Evolutionary conservation across 2,113 vertebrate species (phyloP).

Genomic region (Zosterops borbonicus): DNA sequence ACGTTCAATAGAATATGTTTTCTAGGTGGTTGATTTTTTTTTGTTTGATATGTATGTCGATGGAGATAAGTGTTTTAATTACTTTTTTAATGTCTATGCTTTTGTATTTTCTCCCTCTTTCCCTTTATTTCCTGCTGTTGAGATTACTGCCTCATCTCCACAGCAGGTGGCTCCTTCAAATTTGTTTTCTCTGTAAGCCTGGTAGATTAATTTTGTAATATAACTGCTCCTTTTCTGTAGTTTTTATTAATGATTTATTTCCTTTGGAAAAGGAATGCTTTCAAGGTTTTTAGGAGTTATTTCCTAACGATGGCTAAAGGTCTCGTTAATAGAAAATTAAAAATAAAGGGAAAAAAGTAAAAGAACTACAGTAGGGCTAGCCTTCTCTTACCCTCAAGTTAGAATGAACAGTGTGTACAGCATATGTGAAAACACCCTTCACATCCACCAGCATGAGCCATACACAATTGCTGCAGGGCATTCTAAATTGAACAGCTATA

Average conservation of each 20-base stretch:
- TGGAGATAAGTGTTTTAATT: slow-evolving; percentile 86
- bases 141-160: slow-evolving; percentile 80
- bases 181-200: slow-evolving; percentile 75
- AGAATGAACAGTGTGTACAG: background rate
- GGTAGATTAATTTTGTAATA: slow-evolving; percentile 79
- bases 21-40: slow-evolving; percentile 56
- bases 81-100: slow-evolving; percentile 82
- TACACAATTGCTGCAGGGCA: background rate
- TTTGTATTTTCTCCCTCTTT: slow-evolving; percentile 76
- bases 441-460: background rate
- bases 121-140: slow-evolving; percentile 79
- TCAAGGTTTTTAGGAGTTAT: slow-evolving; percentile 31
- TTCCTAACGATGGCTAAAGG: slow-evolving; percentile 31
- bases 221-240: slow-evolving; percentile 70
- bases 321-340: background rate
- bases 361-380: background rate
- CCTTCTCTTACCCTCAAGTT: background rate
- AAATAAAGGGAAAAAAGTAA: background rate
- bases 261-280: slow-evolving; percentile 49
- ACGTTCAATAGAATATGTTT: slow-evolving; percentile 67
- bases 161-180: slow-evolving; percentile 80
- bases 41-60: slow-evolving; percentile 71
- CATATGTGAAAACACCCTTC: background rate
- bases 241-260: slow-evolving; percentile 75
- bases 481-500: background rate